A percentile compares a stretch with the other conserved stretches of the same genome.
phyloP scores from a whole-genome alignment of 2,797 vertebrate genomes.

The Onychomys torridus region DNA sequence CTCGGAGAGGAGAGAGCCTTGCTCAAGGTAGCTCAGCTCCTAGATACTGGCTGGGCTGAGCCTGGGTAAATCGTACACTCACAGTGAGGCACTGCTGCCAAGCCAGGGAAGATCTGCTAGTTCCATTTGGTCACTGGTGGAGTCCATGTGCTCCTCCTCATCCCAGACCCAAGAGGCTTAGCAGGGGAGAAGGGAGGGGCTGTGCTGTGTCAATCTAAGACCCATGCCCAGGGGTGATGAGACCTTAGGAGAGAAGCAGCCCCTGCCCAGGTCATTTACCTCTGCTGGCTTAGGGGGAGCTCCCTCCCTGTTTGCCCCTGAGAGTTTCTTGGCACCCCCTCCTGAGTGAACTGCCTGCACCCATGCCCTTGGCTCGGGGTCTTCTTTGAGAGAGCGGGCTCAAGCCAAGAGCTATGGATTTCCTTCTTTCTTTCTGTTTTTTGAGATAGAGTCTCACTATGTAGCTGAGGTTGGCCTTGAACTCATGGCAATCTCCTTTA shows the following conservation, averaged over 20 bases:
- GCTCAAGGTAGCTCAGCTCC: background rate
- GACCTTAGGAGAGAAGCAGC: background rate
- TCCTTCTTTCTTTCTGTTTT: background rate
- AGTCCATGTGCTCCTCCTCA: background rate
- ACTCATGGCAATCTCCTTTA: background rate
- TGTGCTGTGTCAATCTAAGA: background rate
- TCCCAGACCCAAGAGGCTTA: background rate
- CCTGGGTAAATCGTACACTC: background rate
- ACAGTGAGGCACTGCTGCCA: background rate
- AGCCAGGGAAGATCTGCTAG: conserved; percentile 40
- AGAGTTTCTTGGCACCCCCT: background rate
- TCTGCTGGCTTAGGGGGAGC: background rate
- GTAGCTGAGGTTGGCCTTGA: background rate
- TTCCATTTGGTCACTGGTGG: conserved; percentile 62
- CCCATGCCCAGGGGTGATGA: background rate
- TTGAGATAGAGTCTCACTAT: background rate
- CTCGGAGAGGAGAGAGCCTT: background rate
- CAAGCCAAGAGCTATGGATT: background rate
- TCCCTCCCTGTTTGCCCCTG: background rate
- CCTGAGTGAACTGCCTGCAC: background rate
- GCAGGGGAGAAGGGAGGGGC: background rate
- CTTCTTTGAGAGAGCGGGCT: background rate
- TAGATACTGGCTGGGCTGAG: background rate
- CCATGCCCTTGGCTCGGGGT: background rate
- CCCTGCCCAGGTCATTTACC: background rate